phyloP scores from a whole-genome alignment of 2,113 vertebrate species.

The Callipepla squamata region DNA sequence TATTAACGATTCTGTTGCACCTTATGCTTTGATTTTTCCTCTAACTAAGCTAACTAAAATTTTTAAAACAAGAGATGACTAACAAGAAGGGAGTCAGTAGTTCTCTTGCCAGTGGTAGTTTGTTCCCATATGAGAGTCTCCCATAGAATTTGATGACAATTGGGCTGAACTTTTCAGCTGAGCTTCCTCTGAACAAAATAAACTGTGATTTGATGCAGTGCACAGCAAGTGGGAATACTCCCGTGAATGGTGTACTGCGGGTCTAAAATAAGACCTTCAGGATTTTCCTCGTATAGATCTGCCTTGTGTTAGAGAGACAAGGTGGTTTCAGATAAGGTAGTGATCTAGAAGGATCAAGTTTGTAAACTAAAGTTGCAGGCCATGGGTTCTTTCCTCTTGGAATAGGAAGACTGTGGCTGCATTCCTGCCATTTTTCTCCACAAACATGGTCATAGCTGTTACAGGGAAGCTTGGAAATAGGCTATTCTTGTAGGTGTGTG shows the following conservation, averaged over 20 bases:
- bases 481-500: not conserved
- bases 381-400: not conserved
- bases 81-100: not conserved
- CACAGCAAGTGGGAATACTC: not conserved
- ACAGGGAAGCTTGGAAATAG: not conserved
- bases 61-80: not conserved
- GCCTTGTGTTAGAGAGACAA: not conserved
- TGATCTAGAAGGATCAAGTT: not conserved
- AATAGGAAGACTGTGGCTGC: not conserved
- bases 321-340: not conserved
- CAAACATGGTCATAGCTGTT: not conserved
- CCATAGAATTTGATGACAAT: not conserved
- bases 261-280: not conserved
- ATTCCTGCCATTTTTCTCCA: not conserved
- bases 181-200: not conserved
- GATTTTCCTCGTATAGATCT: not conserved
- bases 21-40: not conserved
- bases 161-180: not conserved
- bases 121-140: not conserved
- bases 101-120: not conserved
- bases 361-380: not conserved
- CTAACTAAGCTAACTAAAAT: not conserved
- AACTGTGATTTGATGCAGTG: not conserved
- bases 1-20: not conserved
- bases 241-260: not conserved